These are phyloP conservation scores for Apostichopus californicus DNA, from an alignment of 35 echinoderm and acorn worm species.

Conservation along the genomic window DNA sequence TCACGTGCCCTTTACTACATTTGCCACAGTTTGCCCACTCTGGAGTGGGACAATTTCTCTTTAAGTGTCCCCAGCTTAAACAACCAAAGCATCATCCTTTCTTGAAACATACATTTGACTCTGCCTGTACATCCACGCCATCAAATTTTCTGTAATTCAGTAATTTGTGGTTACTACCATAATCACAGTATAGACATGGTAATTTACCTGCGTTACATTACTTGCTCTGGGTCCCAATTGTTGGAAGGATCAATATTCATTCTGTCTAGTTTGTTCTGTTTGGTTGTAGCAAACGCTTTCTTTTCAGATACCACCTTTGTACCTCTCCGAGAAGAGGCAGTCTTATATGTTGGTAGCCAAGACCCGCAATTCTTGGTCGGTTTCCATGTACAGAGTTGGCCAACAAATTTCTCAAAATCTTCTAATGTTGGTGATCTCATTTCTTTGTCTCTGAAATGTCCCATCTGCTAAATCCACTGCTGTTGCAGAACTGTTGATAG, in stretches of 20 bases:
- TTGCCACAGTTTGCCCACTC: slow-evolving; percentile 6
- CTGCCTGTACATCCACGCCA: not conserved
- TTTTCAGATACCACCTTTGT: not conserved
- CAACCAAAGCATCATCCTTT: slow-evolving; percentile 32
- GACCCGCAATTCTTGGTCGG: slow-evolving; percentile 24
- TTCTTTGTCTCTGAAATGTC: slow-evolving; percentile 27
- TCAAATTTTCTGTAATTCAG: slow-evolving; percentile 5
- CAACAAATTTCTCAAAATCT: slow-evolving; percentile 68
- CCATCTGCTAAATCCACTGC: slow-evolving; percentile 53
- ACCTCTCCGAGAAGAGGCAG: not conserved
- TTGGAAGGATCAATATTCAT: not conserved
- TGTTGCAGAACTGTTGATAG: slow-evolving; percentile 54
- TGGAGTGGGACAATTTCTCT: not conserved
- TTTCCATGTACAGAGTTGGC: slow-evolving; percentile 47
- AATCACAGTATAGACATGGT: slow-evolving; percentile 25
- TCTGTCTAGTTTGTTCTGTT: not conserved
- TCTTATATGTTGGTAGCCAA: slow-evolving; percentile 38
- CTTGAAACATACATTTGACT: slow-evolving; percentile 18
- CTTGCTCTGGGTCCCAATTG: not conserved
- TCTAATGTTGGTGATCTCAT: slow-evolving; percentile 40
- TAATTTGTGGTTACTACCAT: slow-evolving; percentile 6
- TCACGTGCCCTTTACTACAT: not conserved
- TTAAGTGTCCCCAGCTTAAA: not conserved
- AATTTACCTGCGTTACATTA: not conserved
- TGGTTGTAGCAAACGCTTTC: not conserved